Evolutionary conservation across 2,797 vertebrate genomes (phyloP), one percentile per base, ranked within the genome.

Genomic region (Spinibarbus caldwelli): DNA sequence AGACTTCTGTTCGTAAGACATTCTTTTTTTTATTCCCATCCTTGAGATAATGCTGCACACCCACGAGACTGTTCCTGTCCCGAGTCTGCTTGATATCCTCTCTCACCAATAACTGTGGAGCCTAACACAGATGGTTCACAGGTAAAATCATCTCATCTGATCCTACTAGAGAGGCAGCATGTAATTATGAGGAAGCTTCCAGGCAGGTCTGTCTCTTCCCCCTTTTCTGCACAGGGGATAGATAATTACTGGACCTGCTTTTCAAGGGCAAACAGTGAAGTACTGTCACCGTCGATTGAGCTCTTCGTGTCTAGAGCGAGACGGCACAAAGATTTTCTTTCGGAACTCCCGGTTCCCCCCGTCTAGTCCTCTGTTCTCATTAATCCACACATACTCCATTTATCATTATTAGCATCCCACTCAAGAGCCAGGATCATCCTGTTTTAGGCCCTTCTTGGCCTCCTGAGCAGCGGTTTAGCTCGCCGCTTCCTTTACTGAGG

Each of bases 171-270:
- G 88, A 86, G 78, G 78, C 86, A 76, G 86, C 87, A 72, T 89
- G 90, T 92, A 90, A 90, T 90, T 91, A 90, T 87, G 83, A 79
- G 86, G 82, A 77, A 87, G 89, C 89, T 92, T 85, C 72, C 59
- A 89, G 88, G 82, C 89, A 89, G 88, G 83, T 87, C 80, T 29
- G 81, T 86, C 85, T 80, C 77, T 86, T 84, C 87, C 76, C 72
- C 90, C 87, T 88, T 86, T 89, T 67, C 49, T 86, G 88, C 89
- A 81, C 76, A 86, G 80, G 85, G 86, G 87, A 89, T 83, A 86
- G 88, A 89, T 90, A 88, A 89, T 91, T 90, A 89, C 87, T 86
- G 86, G 83, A 90, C 86, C 72, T 87, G 82, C 85, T 85, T 88
- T 87, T 90, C 88, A 90, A 90, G 86, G 86, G 87, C 84, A 85